Percentiles rank a stretch among this genome's conserved stretches.
Conservation (phyloP, 2,797 vertebrate genomes). For the Tokudaia muenninki region DNA sequence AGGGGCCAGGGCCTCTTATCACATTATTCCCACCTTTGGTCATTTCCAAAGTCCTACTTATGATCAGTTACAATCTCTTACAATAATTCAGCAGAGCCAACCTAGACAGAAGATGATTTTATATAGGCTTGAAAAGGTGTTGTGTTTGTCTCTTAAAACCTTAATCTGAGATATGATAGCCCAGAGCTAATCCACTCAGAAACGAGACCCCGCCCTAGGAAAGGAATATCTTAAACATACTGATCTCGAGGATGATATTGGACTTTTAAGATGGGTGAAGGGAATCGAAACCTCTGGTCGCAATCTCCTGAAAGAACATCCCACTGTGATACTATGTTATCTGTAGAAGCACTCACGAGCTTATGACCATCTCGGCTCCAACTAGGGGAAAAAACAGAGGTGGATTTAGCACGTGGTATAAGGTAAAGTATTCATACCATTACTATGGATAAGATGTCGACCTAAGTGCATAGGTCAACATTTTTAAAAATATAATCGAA, state of each 20-base stretch:
- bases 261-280: constrained; percentile 97
- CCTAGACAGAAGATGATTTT: background rate
- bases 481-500: background rate
- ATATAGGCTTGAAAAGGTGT: background rate
- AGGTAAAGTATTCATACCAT: background rate
- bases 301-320: constrained; percentile 98
- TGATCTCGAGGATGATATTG: constrained; percentile 97
- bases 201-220: constrained; percentile 44
- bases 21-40: constrained; percentile 10
- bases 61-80: constrained; percentile 8
- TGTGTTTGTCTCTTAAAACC: constrained; percentile 41
- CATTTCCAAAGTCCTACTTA: constrained; percentile 49
- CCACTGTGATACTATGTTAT: constrained; percentile 99
- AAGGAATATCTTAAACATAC: constrained; percentile 89
- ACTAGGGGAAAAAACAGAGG: constrained; percentile 82
- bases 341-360: constrained; percentile 97
- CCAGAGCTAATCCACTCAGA: constrained; percentile 37
- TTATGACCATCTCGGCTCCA: constrained; percentile 99
- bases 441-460: background rate
- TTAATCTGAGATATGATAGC: constrained; percentile 29
- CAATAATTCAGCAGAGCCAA: constrained; percentile 1
- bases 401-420: background rate
- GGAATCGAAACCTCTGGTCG: constrained; percentile 98
- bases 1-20: background rate
- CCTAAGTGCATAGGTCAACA: background rate